Base-by-base conservation (phyloP, 2,113 vertebrate genomes). In the Prietella phreatophila region DNA sequence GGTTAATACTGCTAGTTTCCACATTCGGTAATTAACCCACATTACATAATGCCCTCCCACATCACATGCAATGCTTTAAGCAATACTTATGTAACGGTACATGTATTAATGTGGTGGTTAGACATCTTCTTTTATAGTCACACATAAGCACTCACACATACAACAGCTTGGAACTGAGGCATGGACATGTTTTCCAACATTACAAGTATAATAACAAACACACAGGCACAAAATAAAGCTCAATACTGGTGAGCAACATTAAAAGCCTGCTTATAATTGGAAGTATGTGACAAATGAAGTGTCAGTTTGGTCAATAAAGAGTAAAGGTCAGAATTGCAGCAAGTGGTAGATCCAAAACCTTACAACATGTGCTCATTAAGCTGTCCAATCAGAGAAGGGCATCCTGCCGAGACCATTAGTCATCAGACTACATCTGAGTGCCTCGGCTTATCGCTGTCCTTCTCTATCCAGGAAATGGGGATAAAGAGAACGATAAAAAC, bases 201-300 rank as follows among this genome's bases (percentile, higher is more conserved):
- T 88, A 67, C 87, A 89, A 88, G 92, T 92, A 88, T 86, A 84
- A 85, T 85, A 89, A 91, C 90, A 92, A 90, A 92, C 81, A 83
- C 85, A 58, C 88, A n/a, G n/a, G n/a, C n/a, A 87, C 75, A 88
- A 85, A 90, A 88, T 47, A 56, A 78, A 36, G n/a, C 17, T 27
- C 3, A n/a, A 39, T 53, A 81, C 20, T 50, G 80, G 71, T 79
- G 75, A 84, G 82, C 50, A 11, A 85, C 89, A 82, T 90, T 88
- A 91, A 89, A 88, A 90, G 73, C 78, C 83, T 58, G 83, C 92
- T 93, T 95, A 96, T 98, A 97, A 98, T 97, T 97, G 97, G 96
- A 97, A 96, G 95, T 96, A 97, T 96, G 96, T 98, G 96, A 99
- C 97, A 99, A 99, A 98, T 97, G 97, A 98, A 97, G 96, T 97